These are phyloP conservation scores for Ceratosolen solmsi DNA, from an alignment of 1,140 invertebrate species.

Conservation along the genomic window DNA sequence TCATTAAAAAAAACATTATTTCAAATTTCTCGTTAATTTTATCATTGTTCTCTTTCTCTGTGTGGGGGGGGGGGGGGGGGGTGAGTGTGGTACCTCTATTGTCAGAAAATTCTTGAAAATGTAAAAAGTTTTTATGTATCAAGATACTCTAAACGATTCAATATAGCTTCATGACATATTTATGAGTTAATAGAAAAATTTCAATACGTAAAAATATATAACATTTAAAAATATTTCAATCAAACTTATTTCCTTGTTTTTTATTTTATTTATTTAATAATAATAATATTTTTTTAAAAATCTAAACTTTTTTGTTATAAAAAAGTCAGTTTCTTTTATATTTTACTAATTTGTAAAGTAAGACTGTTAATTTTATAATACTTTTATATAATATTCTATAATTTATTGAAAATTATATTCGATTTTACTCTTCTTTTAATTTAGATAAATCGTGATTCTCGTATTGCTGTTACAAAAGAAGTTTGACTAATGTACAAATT, in stretches of 20 bases:
- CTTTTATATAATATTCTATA: background rate
- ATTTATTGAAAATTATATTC: background rate
- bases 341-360: background rate
- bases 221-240: background rate
- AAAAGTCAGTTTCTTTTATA: conserved; percentile 16
- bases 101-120: background rate
- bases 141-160: background rate
- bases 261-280: conserved; percentile 21
- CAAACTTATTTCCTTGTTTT: no score
- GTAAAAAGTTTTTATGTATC: background rate
- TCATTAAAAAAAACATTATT: no score
- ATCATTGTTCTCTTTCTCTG: no score
- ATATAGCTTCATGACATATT: background rate
- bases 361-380: background rate
- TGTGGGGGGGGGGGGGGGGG: no score
- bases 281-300: background rate
- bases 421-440: background rate
- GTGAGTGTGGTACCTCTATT: background rate
- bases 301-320: background rate
- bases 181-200: no score
- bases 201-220: background rate
- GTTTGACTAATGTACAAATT: background rate
- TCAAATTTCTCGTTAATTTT: no score
- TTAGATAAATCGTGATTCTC: no score
- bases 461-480: background rate